A percentile compares a stretch with the other conserved stretches of the same genome.
Conservation (phyloP, 1,140 invertebrate species). For the Piezodorus guildinii region DNA sequence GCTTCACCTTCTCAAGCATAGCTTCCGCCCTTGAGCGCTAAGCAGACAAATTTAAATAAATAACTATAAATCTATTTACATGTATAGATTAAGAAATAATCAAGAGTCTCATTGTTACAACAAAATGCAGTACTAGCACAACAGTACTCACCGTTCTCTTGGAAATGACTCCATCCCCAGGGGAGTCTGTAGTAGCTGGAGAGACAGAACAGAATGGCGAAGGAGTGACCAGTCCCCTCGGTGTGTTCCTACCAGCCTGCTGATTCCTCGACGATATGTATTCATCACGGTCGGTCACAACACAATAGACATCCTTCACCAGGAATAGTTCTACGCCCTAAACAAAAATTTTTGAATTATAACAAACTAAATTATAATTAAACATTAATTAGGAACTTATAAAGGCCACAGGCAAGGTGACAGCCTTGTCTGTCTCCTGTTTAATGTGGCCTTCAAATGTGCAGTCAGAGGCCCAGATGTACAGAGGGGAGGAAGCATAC, state of each 20-base stretch:
- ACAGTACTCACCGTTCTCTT: constrained; percentile 36
- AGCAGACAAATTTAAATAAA: constrained; percentile 11
- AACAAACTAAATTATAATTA: too few relatives aligned
- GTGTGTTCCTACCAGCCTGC: constrained; percentile 35
- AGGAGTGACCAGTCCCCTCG: constrained; percentile 34
- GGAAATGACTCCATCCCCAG: constrained; percentile 32
- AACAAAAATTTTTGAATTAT: too few relatives aligned
- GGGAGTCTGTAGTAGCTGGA: constrained; percentile 29
- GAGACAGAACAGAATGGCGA: constrained; percentile 36
- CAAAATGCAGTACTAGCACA: neutral
- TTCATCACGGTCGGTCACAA: constrained; percentile 43
- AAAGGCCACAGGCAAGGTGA: too few relatives aligned
- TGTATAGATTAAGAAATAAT: too few relatives aligned
- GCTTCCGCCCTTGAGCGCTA: constrained; percentile 53
- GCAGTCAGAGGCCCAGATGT: too few relatives aligned
- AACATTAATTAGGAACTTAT: too few relatives aligned
- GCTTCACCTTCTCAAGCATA: constrained; percentile 52
- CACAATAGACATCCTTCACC: constrained; percentile 41
- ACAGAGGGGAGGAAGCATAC: too few relatives aligned
- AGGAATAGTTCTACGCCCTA: constrained; percentile 46
- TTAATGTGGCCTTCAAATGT: too few relatives aligned
- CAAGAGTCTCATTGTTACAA: too few relatives aligned
- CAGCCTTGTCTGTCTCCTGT: too few relatives aligned
- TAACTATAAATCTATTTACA: too few relatives aligned
- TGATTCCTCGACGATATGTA: constrained; percentile 35